Evolutionary conservation across 1,140 invertebrate species (phyloP).

Genomic region (Anastrepha obliqua): DNA sequence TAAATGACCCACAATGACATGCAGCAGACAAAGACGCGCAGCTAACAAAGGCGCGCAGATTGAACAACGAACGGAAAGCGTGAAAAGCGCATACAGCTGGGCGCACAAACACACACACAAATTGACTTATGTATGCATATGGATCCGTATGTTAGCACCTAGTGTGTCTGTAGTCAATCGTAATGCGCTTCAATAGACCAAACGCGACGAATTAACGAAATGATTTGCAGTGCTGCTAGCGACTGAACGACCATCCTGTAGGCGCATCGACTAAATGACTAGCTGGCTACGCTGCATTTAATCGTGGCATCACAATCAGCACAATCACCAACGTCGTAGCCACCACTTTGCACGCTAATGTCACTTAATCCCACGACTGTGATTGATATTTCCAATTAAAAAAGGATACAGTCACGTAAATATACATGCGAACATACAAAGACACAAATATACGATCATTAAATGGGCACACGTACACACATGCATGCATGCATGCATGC

Average conservation of each 20-base stretch:
- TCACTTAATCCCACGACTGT: constrained; percentile 56
- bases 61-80: background rate
- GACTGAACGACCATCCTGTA: background rate
- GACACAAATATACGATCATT: background rate
- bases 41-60: background rate
- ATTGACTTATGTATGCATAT: background rate
- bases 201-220: constrained; percentile 17
- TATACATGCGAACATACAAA: background rate
- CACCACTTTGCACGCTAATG: constrained; percentile 54
- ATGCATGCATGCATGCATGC: background rate
- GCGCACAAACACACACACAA: background rate
- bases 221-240: constrained; percentile 2
- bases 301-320: constrained; percentile 8
- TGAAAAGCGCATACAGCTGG: background rate
- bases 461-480: background rate
- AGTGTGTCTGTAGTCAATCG: background rate
- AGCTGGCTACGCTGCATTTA: constrained; percentile 25
- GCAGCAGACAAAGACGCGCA: background rate
- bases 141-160: background rate
- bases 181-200: background rate
- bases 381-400: constrained; percentile 59
- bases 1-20: constrained; percentile 45
- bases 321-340: background rate
- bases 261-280: background rate
- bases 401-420: constrained; percentile 51